Evolutionary conservation across 2,797 vertebrate genomes (phyloP).

Genomic region (Gymnodraco acuticeps): DNA sequence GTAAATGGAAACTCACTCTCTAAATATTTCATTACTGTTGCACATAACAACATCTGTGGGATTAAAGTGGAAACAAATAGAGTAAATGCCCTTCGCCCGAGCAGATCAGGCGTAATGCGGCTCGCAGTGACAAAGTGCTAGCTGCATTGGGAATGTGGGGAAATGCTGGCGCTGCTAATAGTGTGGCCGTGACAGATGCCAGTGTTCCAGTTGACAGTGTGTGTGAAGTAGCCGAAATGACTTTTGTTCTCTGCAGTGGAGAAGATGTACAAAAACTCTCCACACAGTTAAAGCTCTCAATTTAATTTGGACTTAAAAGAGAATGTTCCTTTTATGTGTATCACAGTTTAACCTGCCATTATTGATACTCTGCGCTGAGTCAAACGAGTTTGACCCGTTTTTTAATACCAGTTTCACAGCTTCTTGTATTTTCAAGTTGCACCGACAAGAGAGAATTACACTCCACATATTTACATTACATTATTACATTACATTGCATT

Average conservation of each 20-base stretch:
- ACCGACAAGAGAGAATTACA: constrained; percentile 59
- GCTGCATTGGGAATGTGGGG: constrained; percentile 47
- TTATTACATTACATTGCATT: too few relatives aligned
- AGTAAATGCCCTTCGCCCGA: constrained; percentile 58
- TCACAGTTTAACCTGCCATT: constrained; percentile 60
- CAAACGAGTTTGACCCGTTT: constrained; percentile 77
- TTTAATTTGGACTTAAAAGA: constrained; percentile 58
- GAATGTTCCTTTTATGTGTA: constrained; percentile 24
- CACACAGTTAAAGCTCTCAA: constrained; percentile 18
- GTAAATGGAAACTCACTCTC: constrained; percentile 46
- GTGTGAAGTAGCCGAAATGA: constrained; percentile 55
- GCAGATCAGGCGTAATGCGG: constrained; percentile 41
- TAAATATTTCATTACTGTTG: constrained; percentile 59
- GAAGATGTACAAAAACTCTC: constrained; percentile 37
- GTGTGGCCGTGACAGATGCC: constrained; percentile 61
- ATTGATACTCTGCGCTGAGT: constrained; percentile 46
- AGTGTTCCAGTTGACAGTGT: constrained; percentile 53
- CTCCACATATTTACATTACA: constrained; percentile 53
- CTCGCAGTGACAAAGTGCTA: constrained; percentile 56
- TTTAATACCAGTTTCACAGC: constrained; percentile 60
- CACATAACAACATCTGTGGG: constrained; percentile 61
- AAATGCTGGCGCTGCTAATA: constrained; percentile 63
- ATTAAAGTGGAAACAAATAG: constrained; percentile 60
- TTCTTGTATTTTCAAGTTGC: constrained; percentile 56
- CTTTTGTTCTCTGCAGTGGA: constrained; percentile 40